phyloP scores from a whole-genome alignment of 2,113 vertebrate species.

The Syngnathoides biaculeatus region DNA sequence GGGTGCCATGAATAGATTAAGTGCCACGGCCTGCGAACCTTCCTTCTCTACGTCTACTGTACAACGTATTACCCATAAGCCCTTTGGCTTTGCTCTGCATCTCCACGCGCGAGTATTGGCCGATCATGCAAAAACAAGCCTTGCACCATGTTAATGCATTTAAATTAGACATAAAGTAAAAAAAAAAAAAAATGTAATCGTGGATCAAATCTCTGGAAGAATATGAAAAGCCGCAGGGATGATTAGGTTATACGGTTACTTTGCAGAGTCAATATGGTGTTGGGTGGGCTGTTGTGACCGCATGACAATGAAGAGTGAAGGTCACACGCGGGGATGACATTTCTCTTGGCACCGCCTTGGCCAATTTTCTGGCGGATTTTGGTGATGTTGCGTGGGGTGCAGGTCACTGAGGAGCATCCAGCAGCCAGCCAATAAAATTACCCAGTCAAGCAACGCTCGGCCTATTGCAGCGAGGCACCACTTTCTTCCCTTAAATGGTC shows the following conservation, averaged over 20 bases:
- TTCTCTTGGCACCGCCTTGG: constrained; percentile 15
- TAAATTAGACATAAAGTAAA: background rate
- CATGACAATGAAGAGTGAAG: constrained; percentile 49
- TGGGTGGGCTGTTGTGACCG: background rate
- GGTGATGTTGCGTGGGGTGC: constrained; percentile 42
- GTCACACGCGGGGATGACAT: constrained; percentile 46
- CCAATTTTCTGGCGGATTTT: constrained; percentile 34
- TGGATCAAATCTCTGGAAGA: background rate
- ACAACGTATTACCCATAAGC: background rate
- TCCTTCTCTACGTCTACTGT: background rate
- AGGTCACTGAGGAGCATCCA: constrained; percentile 47
- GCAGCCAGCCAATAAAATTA: no score
- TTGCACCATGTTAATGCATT: background rate
- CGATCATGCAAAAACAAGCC: background rate
- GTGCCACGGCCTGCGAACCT: constrained; percentile 16
- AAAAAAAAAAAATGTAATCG: background rate
- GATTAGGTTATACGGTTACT: constrained; percentile 1
- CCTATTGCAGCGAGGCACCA: constrained; percentile 71
- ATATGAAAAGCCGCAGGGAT: background rate
- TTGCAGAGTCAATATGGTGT: constrained; percentile 8
- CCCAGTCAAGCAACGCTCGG: constrained; percentile 60
- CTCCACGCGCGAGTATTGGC: background rate
- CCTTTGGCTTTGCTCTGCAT: background rate
- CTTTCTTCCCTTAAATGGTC: constrained; percentile 73
- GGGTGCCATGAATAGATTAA: constrained; percentile 33